Percentiles rank a stretch among this genome's conserved stretches.
These are phyloP conservation scores for Bombus confusus DNA, from an alignment of 1,140 invertebrate species.

Conservation along the genomic window DNA sequence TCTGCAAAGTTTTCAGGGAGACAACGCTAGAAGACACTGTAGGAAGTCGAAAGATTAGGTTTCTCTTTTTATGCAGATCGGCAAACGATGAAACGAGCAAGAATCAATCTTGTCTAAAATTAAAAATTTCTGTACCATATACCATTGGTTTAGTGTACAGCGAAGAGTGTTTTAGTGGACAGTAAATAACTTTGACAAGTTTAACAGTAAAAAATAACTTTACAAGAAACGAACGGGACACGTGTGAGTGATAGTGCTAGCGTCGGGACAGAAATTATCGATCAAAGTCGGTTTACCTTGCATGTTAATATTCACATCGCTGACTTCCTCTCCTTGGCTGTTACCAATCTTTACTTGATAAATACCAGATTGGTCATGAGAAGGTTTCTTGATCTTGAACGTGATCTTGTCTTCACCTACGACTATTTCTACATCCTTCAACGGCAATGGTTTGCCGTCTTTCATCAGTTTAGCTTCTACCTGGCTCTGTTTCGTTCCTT, in stretches of 20 bases:
- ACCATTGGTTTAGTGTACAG: too few species aligned
- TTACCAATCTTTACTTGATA: constrained; percentile 95
- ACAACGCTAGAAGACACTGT: too few species aligned
- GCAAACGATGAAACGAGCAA: too few species aligned
- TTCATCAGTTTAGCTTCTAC: constrained; percentile 94
- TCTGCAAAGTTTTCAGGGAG: too few species aligned
- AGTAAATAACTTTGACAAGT: too few species aligned
- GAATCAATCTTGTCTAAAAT: too few species aligned
- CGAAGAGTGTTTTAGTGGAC: too few species aligned
- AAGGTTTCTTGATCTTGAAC: constrained; percentile 95
- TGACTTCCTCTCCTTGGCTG: constrained; percentile 92
- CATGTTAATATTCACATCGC: constrained; percentile 93
- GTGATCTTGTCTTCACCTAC: constrained; percentile 94
- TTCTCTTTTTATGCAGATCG: neutral
- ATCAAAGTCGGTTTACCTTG: constrained; percentile 83
- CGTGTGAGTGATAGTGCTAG: neutral
- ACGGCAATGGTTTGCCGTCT: constrained; percentile 92
- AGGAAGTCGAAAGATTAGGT: too few species aligned
- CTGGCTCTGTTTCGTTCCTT: constrained; percentile 92
- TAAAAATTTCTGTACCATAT: too few species aligned
- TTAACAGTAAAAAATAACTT: too few species aligned
- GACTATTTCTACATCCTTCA: constrained; percentile 94
- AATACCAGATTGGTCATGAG: constrained; percentile 89
- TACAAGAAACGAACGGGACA: neutral
- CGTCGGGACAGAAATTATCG: neutral